These are phyloP conservation scores for Clarias macrocephalus DNA, from an alignment of 2,113 vertebrate species.

Conservation along the genomic window DNA sequence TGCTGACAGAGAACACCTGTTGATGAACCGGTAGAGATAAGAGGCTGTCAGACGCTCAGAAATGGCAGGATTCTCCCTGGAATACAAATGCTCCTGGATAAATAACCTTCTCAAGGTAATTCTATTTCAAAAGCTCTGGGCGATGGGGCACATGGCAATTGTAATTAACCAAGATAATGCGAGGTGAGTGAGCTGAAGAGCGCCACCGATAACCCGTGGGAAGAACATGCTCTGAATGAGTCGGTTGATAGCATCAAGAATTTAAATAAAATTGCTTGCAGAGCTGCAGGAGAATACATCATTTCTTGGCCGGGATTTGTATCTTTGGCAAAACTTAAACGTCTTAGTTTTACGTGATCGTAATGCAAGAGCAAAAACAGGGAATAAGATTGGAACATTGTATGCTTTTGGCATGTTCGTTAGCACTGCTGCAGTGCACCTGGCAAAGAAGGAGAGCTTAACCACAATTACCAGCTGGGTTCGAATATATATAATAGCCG, in stretches of 20 bases:
- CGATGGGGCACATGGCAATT: constrained; percentile 45
- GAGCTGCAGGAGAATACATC: background rate
- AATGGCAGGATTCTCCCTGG: constrained; percentile 39
- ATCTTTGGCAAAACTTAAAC: background rate
- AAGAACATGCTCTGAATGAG: constrained; percentile 30
- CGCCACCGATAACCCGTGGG: constrained; percentile 19
- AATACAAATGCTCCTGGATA: constrained; percentile 60
- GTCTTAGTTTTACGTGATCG: background rate
- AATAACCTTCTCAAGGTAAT: constrained; percentile 57
- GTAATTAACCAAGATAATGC: constrained; percentile 62
- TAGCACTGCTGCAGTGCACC: background rate
- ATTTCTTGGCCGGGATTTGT: background rate
- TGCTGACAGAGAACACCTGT: constrained; percentile 68
- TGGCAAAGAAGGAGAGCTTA: background rate
- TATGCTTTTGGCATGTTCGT: background rate
- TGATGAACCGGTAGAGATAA: constrained; percentile 65
- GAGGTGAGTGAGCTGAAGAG: constrained; percentile 59
- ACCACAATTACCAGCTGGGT: background rate
- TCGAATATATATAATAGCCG: background rate
- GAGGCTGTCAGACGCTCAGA: constrained; percentile 60
- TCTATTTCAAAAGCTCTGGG: constrained; percentile 53
- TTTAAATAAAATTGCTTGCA: constrained; percentile 14
- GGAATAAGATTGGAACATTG: background rate
- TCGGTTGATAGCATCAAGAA: constrained; percentile 37
- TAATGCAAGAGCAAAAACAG: background rate